Evolutionary conservation across 30 jellyfish, hydroid and myxozoan species (phyloP), one percentile per base, ranked within the genome.

Genomic region (Calvadosia cruxmelitensis): DNA sequence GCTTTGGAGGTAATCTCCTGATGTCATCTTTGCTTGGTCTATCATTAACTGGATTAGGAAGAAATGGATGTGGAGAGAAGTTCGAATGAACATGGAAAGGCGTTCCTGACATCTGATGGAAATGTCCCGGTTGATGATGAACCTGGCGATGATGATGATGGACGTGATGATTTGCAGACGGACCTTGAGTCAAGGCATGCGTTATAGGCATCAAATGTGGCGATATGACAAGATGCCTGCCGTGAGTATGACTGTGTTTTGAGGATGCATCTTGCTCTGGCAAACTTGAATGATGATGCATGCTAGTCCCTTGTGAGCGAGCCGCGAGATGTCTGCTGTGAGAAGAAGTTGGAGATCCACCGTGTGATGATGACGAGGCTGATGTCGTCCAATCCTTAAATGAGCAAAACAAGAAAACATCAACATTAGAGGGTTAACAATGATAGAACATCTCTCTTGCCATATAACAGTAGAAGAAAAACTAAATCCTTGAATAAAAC

Each of bases 81-180:
- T 76, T 70, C 84, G 72, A 66, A 33, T 78, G 91, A 49, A 78
- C 69, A 0, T 78, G 84, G 71, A 81, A 81, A 42, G 73, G 84
- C 29, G 70, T 65, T 49, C 71, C 79, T 67, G 84, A 77, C 72
- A 77, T 79, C 42, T 67, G 64, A 49, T 79, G 93, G 42, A 66
- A 79, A 33, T 79, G 93, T 29, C 82, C 82, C 80, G 70, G 93
- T 20, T 80, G 93, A 53, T 79, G 93, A 53, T 79, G 93, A 70
- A 79, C 84, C 52, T 83, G 70, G 42, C 71, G 93, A 69, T 79
- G 93, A 68, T 79, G 93, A 30, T 67, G 16, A 64, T 69, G 79
- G 16, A 24, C 33, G 10, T 34, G 31, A 5, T 53, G 31, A 69
- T 79, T 80, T 3, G 76, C 79, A 27, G 93, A 64, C 34, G 82